Conservation (phyloP, 2,888 invertebrate species). For the Cryptops parisi region DNA sequence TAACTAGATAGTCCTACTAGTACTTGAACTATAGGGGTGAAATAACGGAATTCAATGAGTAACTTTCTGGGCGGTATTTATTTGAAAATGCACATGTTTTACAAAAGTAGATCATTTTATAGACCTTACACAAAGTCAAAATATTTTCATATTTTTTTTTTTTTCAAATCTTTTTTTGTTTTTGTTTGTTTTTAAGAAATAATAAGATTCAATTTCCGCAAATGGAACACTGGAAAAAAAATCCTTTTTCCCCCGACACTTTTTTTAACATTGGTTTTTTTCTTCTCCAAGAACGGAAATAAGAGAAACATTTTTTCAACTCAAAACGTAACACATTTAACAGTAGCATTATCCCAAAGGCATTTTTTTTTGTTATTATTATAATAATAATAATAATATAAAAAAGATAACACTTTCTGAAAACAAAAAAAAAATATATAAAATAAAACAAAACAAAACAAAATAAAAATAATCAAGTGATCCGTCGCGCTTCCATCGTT, state of each 20-base stretch:
- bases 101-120: conserved; percentile 15
- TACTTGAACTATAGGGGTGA: no score
- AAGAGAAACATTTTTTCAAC: conserved; percentile 11
- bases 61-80: conserved; percentile 15
- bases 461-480: no score
- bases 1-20: no score
- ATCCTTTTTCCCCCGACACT: neutral
- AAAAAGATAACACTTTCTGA: conserved; percentile 9
- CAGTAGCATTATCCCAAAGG: neutral
- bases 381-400: neutral
- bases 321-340: conserved; percentile 6
- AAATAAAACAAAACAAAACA: no score
- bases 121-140: conserved; percentile 17
- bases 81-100: conserved; percentile 20
- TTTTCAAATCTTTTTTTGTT: neutral
- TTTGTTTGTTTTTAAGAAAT: no score
- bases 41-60: no score
- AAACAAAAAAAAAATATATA: conserved; percentile 7
- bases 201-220: conserved; percentile 8
- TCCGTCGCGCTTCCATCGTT: no score
- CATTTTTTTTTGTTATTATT: neutral
- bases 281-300: conserved; percentile 1
- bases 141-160: conserved; percentile 8
- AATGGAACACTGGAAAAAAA: conserved; percentile 10
- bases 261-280: no score